Percentiles rank a stretch among this genome's conserved stretches.
Conservation (phyloP, 2,113 vertebrate genomes). For the Rhynchomys soricoides region DNA sequence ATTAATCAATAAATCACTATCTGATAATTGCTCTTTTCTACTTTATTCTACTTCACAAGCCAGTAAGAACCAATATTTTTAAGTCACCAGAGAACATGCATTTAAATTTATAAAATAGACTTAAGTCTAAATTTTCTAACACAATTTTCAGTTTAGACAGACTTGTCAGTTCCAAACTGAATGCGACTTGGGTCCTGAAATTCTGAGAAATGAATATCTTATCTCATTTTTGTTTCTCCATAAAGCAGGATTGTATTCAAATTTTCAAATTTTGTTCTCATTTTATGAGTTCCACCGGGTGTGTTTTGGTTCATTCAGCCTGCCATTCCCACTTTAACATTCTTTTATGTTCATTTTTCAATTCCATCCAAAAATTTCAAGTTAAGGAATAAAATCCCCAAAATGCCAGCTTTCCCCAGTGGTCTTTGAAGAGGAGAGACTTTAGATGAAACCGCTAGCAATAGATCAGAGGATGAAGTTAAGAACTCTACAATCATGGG, state of each 20-base stretch:
- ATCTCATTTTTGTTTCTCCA: conserved; percentile 49
- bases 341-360: conserved; percentile 52
- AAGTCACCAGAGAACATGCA: conserved; percentile 25
- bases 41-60: not conserved
- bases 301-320: conserved; percentile 52
- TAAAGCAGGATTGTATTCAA: conserved; percentile 30
- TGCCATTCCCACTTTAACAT: conserved; percentile 49
- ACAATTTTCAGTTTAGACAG: conserved; percentile 43
- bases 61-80: conserved; percentile 40
- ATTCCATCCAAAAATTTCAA: conserved; percentile 60
- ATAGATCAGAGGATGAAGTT: not conserved
- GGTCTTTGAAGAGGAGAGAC: not conserved
- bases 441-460: not conserved
- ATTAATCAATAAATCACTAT: not conserved
- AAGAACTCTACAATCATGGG: not conserved
- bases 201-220: not conserved
- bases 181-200: conserved; percentile 25
- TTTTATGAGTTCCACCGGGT: conserved; percentile 64
- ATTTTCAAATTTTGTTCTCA: conserved; percentile 42
- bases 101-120: not conserved
- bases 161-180: conserved; percentile 53
- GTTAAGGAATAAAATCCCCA: conserved; percentile 39
- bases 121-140: not conserved
- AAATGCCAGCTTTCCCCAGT: not conserved
- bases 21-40: not conserved